Evolutionary conservation across 2,113 vertebrate genomes (phyloP), one percentile per base, ranked within the genome.

Genomic region (Xiphophorus maculatus): DNA sequence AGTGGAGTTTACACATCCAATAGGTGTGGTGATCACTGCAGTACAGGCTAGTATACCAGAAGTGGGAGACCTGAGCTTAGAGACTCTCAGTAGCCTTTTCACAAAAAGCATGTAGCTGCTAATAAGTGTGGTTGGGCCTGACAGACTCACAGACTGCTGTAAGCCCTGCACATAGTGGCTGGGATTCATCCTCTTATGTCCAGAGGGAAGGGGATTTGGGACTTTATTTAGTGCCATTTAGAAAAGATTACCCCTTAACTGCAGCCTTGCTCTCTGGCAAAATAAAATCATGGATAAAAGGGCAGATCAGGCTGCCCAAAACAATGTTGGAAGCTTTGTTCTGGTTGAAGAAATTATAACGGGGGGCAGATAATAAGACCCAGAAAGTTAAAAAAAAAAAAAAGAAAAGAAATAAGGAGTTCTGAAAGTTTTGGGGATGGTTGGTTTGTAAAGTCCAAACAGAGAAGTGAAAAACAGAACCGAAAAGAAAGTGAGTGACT

Each of bases 151-250:
- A 88, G 86, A 81, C 83, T 73, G 75, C 87, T 37, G 68, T 92
- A 91, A 92, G 88, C 91, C 84, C 83, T 81, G 69, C 51, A 69
- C 77, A 81, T 76, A 77, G 85, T 29, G 77, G 80, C 83, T 79
- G 85, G 83, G 80, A 92, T 93, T 93, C 85, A 93, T 93, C 92
- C 92, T 90, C 91, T 93, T 93, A 92, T 54, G 68, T 66, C 71
- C 74, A 71, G 66, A 85, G 87, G 62, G 88, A 29, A 85, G 83
- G 69, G 89, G 89, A 93, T 93, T 92, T 91, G 86, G 83, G 85
- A 89, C 90, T 91, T 93, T 91, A 91, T 91, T 92, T 93, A 91
- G 92, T 87, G 85, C 79, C 91, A 91, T 91, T 93, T 92, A 90
- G 80, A 90, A 92, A 90, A 91, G 89, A 91, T 91, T 90, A 91